Evolutionary conservation across 2,113 vertebrate genomes (phyloP).

Genomic region (Rhabdornis inornatus): DNA sequence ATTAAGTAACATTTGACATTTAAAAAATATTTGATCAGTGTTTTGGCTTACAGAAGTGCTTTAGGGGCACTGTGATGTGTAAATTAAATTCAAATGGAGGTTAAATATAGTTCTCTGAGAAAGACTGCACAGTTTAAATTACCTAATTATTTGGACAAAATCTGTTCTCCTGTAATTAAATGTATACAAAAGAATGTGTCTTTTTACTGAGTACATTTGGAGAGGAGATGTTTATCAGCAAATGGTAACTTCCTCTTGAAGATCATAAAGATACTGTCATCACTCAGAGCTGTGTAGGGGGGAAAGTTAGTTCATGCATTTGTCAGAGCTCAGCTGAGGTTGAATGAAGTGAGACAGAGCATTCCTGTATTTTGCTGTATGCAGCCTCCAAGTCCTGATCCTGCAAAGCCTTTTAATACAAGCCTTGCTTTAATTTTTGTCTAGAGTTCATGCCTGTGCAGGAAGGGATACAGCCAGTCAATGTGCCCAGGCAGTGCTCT

Average conservation of each 20-base stretch:
- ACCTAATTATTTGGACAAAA: constrained; percentile 77
- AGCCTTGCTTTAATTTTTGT: background rate
- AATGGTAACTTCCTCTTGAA: constrained; percentile 32
- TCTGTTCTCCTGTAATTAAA: constrained; percentile 74
- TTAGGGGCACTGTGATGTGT: constrained; percentile 59
- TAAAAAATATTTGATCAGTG: constrained; percentile 73
- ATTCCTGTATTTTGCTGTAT: background rate
- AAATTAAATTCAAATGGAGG: constrained; percentile 76
- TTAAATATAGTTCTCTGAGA: constrained; percentile 75
- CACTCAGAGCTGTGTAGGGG: background rate
- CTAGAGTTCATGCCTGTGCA: background rate
- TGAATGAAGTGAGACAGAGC: background rate
- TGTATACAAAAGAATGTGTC: constrained; percentile 46
- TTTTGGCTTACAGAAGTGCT: constrained; percentile 74
- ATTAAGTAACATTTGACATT: constrained; percentile 71
- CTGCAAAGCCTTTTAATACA: background rate
- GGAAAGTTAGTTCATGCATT: background rate
- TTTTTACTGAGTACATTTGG: constrained; percentile 36
- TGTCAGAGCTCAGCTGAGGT: background rate
- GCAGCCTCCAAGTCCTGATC: background rate
- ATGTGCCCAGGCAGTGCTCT: background rate
- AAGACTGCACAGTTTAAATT: constrained; percentile 67
- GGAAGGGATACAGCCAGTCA: background rate
- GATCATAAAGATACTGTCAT: constrained; percentile 20
- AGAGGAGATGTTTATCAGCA: constrained; percentile 49